Conservation (phyloP, 2,888 invertebrate genomes). For the Deilephila porcellus region DNA sequence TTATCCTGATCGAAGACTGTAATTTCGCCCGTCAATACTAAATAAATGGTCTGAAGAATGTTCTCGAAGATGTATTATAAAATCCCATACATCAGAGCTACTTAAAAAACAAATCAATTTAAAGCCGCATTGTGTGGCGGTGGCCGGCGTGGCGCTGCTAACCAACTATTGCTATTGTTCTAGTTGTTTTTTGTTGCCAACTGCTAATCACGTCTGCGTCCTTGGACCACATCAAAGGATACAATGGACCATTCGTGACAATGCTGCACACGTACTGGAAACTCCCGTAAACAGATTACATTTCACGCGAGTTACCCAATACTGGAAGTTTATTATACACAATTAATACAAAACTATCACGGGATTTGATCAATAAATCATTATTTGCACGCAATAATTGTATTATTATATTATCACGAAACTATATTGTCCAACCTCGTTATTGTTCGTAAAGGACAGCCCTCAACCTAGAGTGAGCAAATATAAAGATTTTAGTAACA, state of each 20-base stretch:
- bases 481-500: too few species aligned
- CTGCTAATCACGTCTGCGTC: constrained; percentile 52
- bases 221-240: constrained; percentile 55
- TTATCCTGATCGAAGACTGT: neutral
- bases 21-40: neutral
- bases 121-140: neutral
- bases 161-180: constrained; percentile 2
- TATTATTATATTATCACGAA: too few species aligned
- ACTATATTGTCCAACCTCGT: too few species aligned
- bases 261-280: constrained; percentile 31
- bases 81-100: neutral
- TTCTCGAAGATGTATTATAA: neutral
- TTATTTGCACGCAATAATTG: neutral
- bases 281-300: constrained; percentile 4
- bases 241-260: constrained; percentile 45
- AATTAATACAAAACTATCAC: constrained; percentile 1
- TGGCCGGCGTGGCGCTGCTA: constrained; percentile 20
- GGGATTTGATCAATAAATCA: constrained; percentile 8
- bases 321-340: neutral
- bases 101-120: constrained; percentile 3
- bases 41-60: neutral
- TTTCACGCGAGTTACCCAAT: neutral
- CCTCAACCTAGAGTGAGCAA: too few species aligned
- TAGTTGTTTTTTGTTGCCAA: constrained; percentile 31
- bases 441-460: too few species aligned